Percentiles rank a stretch among this genome's conserved stretches.
Evolutionary conservation across 2,113 vertebrate species (phyloP).

Genomic region (Thomomys bottae): DNA sequence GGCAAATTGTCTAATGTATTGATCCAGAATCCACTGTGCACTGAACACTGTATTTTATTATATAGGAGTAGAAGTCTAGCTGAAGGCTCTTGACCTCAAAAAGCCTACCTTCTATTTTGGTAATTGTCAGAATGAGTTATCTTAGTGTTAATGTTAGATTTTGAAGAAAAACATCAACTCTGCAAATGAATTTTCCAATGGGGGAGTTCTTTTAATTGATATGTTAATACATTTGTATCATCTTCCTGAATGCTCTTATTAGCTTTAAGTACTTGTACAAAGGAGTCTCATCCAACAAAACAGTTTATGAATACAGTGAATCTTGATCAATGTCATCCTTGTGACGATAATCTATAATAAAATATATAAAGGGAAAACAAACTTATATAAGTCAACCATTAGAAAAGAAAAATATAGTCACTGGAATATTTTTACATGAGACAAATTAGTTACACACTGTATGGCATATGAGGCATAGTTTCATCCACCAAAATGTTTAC

Average conservation of each 20-base stretch:
- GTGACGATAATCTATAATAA: neutral
- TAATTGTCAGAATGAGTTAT: conserved; percentile 20
- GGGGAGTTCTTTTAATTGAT: no score
- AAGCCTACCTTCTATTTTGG: neutral
- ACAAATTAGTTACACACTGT: neutral
- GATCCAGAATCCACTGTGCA: neutral
- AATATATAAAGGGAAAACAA: neutral
- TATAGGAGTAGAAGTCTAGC: neutral
- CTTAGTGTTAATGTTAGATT: neutral
- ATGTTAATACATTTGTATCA: no score
- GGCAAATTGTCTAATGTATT: neutral
- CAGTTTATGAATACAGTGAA: no score
- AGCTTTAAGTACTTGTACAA: no score
- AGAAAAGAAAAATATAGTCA: neutral
- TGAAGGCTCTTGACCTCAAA: neutral
- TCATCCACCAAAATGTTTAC: neutral
- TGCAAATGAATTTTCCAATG: neutral
- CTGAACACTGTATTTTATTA: neutral
- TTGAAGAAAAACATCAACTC: neutral
- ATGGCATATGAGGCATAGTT: neutral
- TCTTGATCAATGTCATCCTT: no score
- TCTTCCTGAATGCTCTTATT: no score
- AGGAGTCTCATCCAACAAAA: no score
- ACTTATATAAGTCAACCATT: neutral
- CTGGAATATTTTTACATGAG: neutral